Percentiles rank a stretch among this genome's conserved stretches.
These are phyloP conservation scores for Leptopilina boulardi DNA, from an alignment of 1,140 invertebrate species.

Conservation along the genomic window DNA sequence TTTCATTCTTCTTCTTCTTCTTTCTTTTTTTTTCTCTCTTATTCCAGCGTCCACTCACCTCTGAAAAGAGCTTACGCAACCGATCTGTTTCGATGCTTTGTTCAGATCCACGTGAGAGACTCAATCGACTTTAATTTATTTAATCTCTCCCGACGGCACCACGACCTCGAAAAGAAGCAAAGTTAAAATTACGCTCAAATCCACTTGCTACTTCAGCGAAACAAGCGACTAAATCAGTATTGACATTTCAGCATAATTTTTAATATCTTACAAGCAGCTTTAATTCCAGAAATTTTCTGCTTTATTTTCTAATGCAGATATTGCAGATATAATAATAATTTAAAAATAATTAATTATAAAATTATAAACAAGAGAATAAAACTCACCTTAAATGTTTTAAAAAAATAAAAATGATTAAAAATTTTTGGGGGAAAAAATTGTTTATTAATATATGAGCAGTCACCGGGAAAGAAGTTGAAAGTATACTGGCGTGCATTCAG, in stretches of 20 bases:
- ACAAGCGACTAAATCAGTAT: slow-evolving; percentile 25
- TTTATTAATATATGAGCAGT: background rate
- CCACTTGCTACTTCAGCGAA: slow-evolving; percentile 28
- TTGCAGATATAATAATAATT: too few relatives aligned
- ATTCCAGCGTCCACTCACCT: slow-evolving; percentile 17
- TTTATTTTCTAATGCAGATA: background rate
- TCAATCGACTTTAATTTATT: slow-evolving; percentile 64
- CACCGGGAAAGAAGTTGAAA: slow-evolving; percentile 36
- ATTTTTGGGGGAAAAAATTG: background rate
- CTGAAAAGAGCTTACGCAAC: slow-evolving; percentile 61
- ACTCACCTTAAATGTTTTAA: background rate
- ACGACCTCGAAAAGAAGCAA: slow-evolving; percentile 40
- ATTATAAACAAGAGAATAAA: background rate
- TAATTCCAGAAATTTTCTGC: background rate
- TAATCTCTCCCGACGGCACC: slow-evolving; percentile 51
- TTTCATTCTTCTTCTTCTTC: slow-evolving; percentile 14
- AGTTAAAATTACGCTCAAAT: slow-evolving; percentile 41
- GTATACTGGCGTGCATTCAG: slow-evolving; percentile 65
- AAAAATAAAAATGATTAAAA: background rate
- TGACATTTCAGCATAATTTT: background rate
- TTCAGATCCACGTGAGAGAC: slow-evolving; percentile 46
- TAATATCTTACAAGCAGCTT: background rate
- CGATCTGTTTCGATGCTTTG: slow-evolving; percentile 65
- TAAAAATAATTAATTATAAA: too few relatives aligned
- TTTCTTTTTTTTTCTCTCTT: background rate